Percentiles rank a stretch among this genome's conserved stretches.
Conservation (phyloP, 2,888 invertebrate species). For the Blastobasis adustella region DNA sequence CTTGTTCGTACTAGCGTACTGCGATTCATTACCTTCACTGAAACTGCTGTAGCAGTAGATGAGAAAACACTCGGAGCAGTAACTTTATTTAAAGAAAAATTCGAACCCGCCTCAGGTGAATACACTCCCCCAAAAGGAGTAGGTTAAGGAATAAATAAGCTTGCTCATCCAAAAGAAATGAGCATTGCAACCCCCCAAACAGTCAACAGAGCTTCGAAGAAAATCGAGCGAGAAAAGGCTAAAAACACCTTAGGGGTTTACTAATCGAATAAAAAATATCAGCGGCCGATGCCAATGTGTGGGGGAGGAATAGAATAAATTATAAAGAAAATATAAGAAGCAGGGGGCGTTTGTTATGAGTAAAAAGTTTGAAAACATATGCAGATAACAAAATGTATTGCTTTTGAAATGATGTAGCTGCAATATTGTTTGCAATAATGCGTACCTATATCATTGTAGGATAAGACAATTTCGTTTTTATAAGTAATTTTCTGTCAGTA, state of each 20-base stretch:
- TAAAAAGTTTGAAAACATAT: slow-evolving; percentile 59
- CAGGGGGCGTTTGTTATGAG: slow-evolving; percentile 62
- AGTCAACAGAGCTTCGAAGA: slow-evolving; percentile 75
- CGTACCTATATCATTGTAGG: too few species aligned
- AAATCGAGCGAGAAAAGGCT: slow-evolving; percentile 76
- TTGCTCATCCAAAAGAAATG: slow-evolving; percentile 71
- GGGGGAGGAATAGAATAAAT: slow-evolving; percentile 73
- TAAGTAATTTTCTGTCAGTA: too few species aligned
- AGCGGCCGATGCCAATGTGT: slow-evolving; percentile 73
- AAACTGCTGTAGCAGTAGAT: too few species aligned
- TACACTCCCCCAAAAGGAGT: slow-evolving; percentile 9
- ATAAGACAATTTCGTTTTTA: too few species aligned
- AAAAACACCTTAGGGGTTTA: slow-evolving; percentile 77
- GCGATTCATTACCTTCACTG: too few species aligned
- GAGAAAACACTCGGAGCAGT: too few species aligned
- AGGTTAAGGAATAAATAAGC: slow-evolving; percentile 57
- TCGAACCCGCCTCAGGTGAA: too few species aligned
- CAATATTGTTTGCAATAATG: slow-evolving; percentile 26
- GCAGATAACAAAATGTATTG: slow-evolving; percentile 53
- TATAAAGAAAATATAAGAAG: slow-evolving; percentile 73
- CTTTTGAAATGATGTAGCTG: slow-evolving; percentile 44
- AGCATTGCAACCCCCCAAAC: slow-evolving; percentile 68
- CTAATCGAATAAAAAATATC: slow-evolving; percentile 78
- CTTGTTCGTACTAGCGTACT: too few species aligned
- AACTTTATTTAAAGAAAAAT: too few species aligned